Evolutionary conservation across 2,888 invertebrate species (phyloP).

Genomic region (Nudaria mundana): DNA sequence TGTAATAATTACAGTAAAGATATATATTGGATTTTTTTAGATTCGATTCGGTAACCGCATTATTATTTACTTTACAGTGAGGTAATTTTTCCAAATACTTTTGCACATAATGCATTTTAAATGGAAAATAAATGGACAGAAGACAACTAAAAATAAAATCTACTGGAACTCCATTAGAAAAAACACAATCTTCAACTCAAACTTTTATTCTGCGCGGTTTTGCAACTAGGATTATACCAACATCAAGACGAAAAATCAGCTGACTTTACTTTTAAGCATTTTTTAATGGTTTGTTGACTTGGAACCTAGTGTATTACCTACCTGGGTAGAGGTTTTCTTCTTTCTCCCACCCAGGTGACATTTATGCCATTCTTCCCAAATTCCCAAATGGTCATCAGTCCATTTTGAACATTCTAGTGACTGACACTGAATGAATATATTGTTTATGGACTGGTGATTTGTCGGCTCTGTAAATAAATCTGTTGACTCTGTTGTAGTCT

Average conservation of each 20-base stretch:
- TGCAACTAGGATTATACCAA: constrained; percentile 49
- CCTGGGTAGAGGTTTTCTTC: too few relatives aligned
- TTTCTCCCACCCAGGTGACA: too few relatives aligned
- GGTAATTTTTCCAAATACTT: constrained; percentile 68
- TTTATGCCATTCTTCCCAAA: too few relatives aligned
- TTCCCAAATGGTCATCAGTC: too few relatives aligned
- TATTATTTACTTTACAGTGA: constrained; percentile 41
- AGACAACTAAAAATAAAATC: constrained; percentile 20
- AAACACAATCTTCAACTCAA: constrained; percentile 37
- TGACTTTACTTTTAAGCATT: constrained; percentile 52
- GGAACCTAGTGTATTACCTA: too few relatives aligned
- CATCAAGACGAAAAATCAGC: constrained; percentile 62
- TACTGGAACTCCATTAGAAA: constrained; percentile 29
- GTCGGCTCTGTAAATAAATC: too few relatives aligned
- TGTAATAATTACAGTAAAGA: constrained; percentile 86
- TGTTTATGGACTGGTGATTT: too few relatives aligned
- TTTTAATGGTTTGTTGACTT: too few relatives aligned
- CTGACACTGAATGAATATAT: too few relatives aligned
- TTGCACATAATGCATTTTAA: constrained; percentile 69
- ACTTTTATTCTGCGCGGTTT: constrained; percentile 56
- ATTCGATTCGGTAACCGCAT: constrained; percentile 44
- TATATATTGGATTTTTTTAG: constrained; percentile 74
- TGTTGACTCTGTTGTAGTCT: too few relatives aligned
- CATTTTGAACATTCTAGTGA: too few relatives aligned
- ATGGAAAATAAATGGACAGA: constrained; percentile 10